Conservation (phyloP, 2,888 invertebrate genomes). For the Selenia dentaria region DNA sequence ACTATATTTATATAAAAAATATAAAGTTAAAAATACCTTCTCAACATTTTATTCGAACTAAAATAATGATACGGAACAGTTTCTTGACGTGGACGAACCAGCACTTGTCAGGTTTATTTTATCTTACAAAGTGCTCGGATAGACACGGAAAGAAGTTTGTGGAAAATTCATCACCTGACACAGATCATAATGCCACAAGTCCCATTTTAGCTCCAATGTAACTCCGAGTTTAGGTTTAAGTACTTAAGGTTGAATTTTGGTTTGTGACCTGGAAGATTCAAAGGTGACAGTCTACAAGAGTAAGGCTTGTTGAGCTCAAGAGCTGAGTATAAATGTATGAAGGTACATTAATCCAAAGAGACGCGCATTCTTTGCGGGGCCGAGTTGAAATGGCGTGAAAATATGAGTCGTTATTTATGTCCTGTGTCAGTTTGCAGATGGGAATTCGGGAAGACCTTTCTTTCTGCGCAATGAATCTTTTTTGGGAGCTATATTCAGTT, state of each 20-base stretch:
- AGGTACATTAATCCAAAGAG: slow-evolving; percentile 81
- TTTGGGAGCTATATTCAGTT: slow-evolving; percentile 20
- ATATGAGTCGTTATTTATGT: slow-evolving; percentile 81
- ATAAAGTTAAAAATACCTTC: too few species aligned
- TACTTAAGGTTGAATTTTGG: slow-evolving; percentile 31
- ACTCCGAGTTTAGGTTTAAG: slow-evolving; percentile 8
- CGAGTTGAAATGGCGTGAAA: slow-evolving; percentile 82
- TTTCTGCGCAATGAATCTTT: slow-evolving; percentile 40
- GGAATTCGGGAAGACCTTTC: slow-evolving; percentile 49
- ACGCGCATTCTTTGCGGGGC: slow-evolving; percentile 77
- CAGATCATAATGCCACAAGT: slow-evolving; percentile 40
- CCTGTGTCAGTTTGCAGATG: slow-evolving; percentile 52
- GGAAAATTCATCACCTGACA: slow-evolving; percentile 72
- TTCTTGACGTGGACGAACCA: neutral
- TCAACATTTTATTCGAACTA: too few species aligned
- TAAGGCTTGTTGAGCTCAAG: slow-evolving; percentile 57
- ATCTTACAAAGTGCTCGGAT: slow-evolving; percentile 83
- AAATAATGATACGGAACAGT: neutral
- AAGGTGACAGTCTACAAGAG: slow-evolving; percentile 46
- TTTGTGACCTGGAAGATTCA: slow-evolving; percentile 16
- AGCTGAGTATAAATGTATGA: slow-evolving; percentile 76
- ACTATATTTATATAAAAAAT: too few species aligned
- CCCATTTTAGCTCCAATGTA: neutral
- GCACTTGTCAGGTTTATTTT: slow-evolving; percentile 52
- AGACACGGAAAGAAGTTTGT: slow-evolving; percentile 78